These are phyloP conservation scores for Megaleporinus macrocephalus DNA, from an alignment of 2,113 vertebrate genomes.

Conservation along the genomic window DNA sequence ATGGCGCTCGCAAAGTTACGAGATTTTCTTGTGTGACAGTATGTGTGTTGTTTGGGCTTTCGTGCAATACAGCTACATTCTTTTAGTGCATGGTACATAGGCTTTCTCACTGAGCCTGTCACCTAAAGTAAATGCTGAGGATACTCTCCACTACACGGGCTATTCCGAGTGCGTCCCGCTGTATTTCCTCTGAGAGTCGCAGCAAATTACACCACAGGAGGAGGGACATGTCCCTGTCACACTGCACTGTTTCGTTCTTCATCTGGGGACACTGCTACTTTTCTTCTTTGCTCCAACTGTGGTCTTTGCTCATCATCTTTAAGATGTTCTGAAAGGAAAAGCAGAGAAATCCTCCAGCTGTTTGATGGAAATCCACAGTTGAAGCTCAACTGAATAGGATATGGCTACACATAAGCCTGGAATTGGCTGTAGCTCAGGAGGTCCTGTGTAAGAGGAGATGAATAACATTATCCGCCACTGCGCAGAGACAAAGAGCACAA, in stretches of 20 bases:
- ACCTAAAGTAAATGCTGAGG: conserved; percentile 64
- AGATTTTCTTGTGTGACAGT: conserved; percentile 12
- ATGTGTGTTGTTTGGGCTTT: conserved; percentile 72
- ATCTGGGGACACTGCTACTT: neutral
- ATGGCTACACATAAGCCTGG: neutral
- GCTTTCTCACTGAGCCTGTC: conserved; percentile 61
- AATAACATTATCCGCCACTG: conserved; percentile 59
- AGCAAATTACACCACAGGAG: conserved; percentile 59
- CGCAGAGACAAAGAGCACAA: conserved; percentile 66
- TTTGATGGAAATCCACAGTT: neutral
- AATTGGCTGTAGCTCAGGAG: too few relatives aligned
- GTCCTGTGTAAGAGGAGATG: neutral
- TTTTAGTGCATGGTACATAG: conserved; percentile 77
- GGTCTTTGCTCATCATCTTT: neutral
- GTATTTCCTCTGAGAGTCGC: conserved; percentile 59
- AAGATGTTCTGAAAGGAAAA: neutral
- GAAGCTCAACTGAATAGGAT: conserved; percentile 6
- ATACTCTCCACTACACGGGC: conserved; percentile 60
- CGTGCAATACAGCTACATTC: conserved; percentile 78
- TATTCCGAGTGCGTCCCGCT: conserved; percentile 54
- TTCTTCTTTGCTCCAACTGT: neutral
- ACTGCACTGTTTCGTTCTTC: neutral
- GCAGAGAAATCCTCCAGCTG: neutral
- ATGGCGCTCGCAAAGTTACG: too few relatives aligned
- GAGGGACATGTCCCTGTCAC: conserved; percentile 40